These are phyloP conservation scores for Lissocephala sabroskyi DNA, from an alignment of 2,888 invertebrate genomes.

Conservation along the genomic window DNA sequence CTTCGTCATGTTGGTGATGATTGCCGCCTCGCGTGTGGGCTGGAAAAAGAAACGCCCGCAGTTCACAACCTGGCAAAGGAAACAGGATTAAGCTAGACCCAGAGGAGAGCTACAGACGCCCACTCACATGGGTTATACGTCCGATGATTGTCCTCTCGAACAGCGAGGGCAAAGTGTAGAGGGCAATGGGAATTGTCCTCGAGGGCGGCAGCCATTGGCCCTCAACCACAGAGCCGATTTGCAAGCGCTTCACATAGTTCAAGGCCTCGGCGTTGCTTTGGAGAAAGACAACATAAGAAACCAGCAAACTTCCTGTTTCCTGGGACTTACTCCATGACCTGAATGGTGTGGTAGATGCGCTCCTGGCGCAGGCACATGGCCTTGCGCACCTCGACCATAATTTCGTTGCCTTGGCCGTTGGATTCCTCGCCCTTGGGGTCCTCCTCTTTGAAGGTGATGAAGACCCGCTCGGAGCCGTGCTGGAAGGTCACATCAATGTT, in stretches of 20 bases:
- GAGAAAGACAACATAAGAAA: neutral
- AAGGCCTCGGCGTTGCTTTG: conserved; percentile 74
- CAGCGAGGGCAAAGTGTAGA: conserved; percentile 77
- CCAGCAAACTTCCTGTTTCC: too few relatives aligned
- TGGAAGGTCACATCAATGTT: conserved; percentile 71
- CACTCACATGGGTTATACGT: conserved; percentile 74
- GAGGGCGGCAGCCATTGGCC: conserved; percentile 55
- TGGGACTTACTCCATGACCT: conserved; percentile 70
- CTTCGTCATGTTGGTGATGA: conserved; percentile 68
- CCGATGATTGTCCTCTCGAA: conserved; percentile 73
- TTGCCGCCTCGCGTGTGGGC: conserved; percentile 52
- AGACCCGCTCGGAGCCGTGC: conserved; percentile 76
- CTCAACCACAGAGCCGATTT: conserved; percentile 57
- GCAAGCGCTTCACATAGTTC: conserved; percentile 71
- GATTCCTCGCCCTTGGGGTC: conserved; percentile 40
- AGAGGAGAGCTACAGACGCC: neutral
- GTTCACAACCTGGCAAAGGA: conserved; percentile 49
- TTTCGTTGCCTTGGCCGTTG: conserved; percentile 76
- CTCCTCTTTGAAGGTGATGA: conserved; percentile 77
- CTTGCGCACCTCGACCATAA: conserved; percentile 81
- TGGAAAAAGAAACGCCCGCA: conserved; percentile 71
- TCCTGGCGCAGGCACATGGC: conserved; percentile 80
- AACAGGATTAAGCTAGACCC: neutral
- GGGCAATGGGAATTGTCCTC: conserved; percentile 69
- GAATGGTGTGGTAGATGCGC: conserved; percentile 46